Evolutionary conservation across 2,888 invertebrate genomes (phyloP).

Genomic region (Ochropacha duplaris): DNA sequence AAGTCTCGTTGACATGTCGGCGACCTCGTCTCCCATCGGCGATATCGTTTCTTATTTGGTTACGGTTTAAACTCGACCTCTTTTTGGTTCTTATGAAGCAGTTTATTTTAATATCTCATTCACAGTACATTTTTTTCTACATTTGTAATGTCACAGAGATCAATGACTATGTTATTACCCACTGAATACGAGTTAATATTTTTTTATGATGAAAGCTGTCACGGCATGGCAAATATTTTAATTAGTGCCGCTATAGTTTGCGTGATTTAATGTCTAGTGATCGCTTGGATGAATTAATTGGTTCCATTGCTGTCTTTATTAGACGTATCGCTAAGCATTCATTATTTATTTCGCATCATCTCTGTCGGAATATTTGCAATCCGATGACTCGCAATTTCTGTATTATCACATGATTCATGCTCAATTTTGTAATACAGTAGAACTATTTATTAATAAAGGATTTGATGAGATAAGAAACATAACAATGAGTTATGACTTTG

Average conservation of each 20-base stretch:
- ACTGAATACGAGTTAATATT: not conserved
- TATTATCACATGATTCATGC: not conserved
- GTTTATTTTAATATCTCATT: not conserved
- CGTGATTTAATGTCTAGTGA: conserved; percentile 19
- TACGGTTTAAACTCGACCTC: conserved; percentile 31
- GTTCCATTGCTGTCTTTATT: conserved; percentile 3
- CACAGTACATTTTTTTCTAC: not conserved
- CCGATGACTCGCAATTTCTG: not conserved
- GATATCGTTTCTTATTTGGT: conserved; percentile 62
- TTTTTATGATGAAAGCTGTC: conserved; percentile 17
- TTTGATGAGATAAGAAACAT: not conserved
- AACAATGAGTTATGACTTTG: too few species aligned
- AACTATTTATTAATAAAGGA: not conserved
- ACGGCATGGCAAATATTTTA: conserved; percentile 28
- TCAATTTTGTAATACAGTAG: not conserved
- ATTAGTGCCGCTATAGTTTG: conserved; percentile 16
- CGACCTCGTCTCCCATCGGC: conserved; percentile 54
- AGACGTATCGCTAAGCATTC: not conserved
- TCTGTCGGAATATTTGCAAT: not conserved
- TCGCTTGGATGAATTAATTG: conserved; percentile 11
- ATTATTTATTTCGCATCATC: not conserved
- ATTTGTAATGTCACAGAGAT: not conserved
- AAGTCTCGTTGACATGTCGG: conserved; percentile 44
- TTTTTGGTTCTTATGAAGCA: conserved; percentile 2
- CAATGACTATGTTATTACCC: not conserved